Base-by-base conservation (phyloP, 1,140 invertebrate genomes). In the Sarcophaga bullata region DNA sequence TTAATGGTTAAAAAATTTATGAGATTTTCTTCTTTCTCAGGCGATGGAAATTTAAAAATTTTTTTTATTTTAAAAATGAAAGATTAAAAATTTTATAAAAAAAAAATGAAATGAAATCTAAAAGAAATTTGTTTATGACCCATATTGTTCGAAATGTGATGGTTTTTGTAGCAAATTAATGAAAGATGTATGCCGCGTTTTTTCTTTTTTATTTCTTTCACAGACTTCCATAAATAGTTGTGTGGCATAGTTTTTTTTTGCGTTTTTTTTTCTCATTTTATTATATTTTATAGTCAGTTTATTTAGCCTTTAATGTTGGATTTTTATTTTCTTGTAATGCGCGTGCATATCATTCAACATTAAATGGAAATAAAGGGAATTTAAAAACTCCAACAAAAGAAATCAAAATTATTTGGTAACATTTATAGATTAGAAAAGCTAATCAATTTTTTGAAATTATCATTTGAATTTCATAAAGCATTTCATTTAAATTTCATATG, bases 351-450 rank as follows among this genome's bases (percentile, higher is more conserved):
- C 75, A 78, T 78, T 78, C 75, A 78, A 78, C 75, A 78, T 17
- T 25, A 50, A 47, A 68, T n/a, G 17, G n/a, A n/a, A 15, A 58
- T 58, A 58, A 58, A 15, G 6, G 52, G n/a, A 58, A n/a, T 19
- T 8, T 46, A 11, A 73, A 73, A 73, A 47, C 10, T 11, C 48
- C 15, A 48, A n/a, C n/a, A n/a, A 48, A 76, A n/a, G 49, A 48
- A 47, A 11, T 13, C 1, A 73, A 46, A 37, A 47, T 48, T 15
- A 75, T 48, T 19, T 81, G 19, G 25, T 46, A n/a, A 37, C 19
- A 25, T 47, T 96, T 96, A 95, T 95, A 96, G 95, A 96, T 37
- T 37, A 37, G 4, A 37, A 37, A 37, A 2, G 25, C 4, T 4
- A 37, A 37, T 37, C 25, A 37, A 37, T 37, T 37, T 37, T 37